A percentile compares a stretch with the other conserved stretches of the same genome.
Conservation (phyloP, 2,797 vertebrate species). For the Corythornis leucogaster region DNA sequence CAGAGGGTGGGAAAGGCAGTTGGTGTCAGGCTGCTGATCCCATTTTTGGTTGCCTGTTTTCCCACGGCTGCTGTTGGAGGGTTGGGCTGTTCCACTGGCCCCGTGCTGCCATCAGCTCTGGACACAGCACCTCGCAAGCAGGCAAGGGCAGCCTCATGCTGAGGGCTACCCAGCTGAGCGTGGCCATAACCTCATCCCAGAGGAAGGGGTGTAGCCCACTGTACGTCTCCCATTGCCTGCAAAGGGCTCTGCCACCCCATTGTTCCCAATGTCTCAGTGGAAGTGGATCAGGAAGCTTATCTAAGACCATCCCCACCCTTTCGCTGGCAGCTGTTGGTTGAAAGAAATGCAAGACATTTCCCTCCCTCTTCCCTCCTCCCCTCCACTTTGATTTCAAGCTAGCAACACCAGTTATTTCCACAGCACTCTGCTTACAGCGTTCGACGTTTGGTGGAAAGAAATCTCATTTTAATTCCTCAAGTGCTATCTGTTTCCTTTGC, state of each 20-base stretch:
- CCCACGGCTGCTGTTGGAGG: neutral
- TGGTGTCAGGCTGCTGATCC: neutral
- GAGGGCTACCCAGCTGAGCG: neutral
- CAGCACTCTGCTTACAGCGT: neutral
- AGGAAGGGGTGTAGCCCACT: conserved; percentile 46
- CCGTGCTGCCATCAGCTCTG: neutral
- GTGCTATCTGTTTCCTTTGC: neutral
- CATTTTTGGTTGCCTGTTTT: neutral
- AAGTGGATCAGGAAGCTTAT: conserved; percentile 66
- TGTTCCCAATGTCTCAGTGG: conserved; percentile 25
- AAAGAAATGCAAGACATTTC: neutral
- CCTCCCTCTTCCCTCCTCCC: neutral
- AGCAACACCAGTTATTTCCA: neutral
- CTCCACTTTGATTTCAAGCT: neutral
- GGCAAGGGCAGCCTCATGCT: accelerated
- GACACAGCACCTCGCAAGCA: neutral
- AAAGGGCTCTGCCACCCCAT: neutral
- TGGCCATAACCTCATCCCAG: neutral
- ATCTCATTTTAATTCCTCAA: conserved; percentile 56
- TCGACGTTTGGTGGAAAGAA: neutral
- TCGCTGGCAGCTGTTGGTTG: neutral
- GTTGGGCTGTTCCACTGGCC: accelerated
- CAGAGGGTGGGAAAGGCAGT: neutral
- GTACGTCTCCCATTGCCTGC: neutral
- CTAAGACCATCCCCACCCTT: conserved; percentile 54